A percentile compares a stretch with the other conserved stretches of the same genome.
Conservation (phyloP, 2,113 vertebrate genomes). For the Burhinus oedicnemus region DNA sequence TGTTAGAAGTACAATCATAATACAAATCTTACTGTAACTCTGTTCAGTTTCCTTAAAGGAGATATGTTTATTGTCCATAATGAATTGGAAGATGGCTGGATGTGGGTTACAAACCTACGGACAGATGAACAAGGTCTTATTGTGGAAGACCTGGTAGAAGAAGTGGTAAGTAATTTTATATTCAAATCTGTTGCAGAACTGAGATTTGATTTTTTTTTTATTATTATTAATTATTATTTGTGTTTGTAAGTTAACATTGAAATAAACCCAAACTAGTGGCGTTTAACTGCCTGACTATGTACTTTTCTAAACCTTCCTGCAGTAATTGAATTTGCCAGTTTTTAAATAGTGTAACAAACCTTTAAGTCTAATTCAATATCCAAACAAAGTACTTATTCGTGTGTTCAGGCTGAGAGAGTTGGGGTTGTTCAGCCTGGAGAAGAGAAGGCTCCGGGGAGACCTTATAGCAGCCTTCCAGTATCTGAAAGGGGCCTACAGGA, state of each 20-base stretch:
- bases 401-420: too few species aligned
- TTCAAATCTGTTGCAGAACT: neutral
- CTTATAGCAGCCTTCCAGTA: too few species aligned
- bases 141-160: constrained; percentile 94
- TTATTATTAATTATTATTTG: neutral
- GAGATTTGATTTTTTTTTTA: neutral
- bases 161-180: constrained; percentile 87
- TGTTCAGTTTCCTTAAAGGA: constrained; percentile 92
- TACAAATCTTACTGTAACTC: constrained; percentile 34
- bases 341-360: neutral
- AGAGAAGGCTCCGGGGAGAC: too few species aligned
- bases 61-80: constrained; percentile 99
- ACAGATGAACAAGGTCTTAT: constrained; percentile 97
- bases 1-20: neutral
- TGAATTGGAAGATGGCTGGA: constrained; percentile 97
- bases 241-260: neutral
- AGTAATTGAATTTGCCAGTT: neutral
- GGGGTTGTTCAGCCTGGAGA: too few species aligned
- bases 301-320: constrained; percentile 1
- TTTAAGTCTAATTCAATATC: neutral
- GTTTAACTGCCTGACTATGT: neutral
- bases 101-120: constrained; percentile 96
- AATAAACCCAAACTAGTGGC: neutral
- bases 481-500: too few species aligned
- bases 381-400: neutral